Base-by-base conservation (phyloP, 2,888 invertebrate genomes). In the Aphidoletes aphidimyza region DNA sequence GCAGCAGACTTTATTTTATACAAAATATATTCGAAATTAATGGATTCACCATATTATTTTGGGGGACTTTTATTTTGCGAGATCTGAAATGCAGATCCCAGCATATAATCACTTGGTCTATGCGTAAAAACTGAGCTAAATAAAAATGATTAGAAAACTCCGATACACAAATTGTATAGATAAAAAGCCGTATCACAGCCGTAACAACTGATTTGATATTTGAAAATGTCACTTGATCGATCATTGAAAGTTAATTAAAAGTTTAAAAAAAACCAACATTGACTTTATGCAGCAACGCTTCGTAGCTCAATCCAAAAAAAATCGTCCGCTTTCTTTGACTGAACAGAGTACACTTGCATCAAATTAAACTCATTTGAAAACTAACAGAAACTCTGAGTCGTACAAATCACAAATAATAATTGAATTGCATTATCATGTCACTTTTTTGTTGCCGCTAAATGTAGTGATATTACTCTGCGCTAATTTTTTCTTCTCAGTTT, bases 141-240 rank as follows among this genome's bases (percentile, higher is more conserved):
- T 14, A 42, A 9, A 42, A 42, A 42, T 42, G 14, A 9, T 42
- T 47, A 47, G 17, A 19, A 54, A 54, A 54, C 11, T 8, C 26
- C 6, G 26, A 54, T 26, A 26, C 54, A 22, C 54, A 54, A 54
- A 17, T 26, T 14, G 69, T 14, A 69, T 30, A 5, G 30, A 69
- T 30, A 30, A 14, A 30, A 30, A 9, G 17, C 22, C 0, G 9
- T 22, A 69, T 30, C 30, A 0, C 69, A 30, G 30, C 14, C 22
- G 54, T 1, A 54, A 6, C n/a, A 69, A 69, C 30, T 69, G 14
- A 69, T 69, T 69, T 69, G 26, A 69, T n/a, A 30, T 30, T 69
- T 69, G 69, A 69, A 34, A 69, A 30, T 69, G 69, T 69, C 69
- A 30, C 30, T 69, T 69, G 34, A 69, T n/a, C n/a, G 30, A 69